Conservation (phyloP, 1,140 invertebrate species). For the Pristionchus pacificus region DNA sequence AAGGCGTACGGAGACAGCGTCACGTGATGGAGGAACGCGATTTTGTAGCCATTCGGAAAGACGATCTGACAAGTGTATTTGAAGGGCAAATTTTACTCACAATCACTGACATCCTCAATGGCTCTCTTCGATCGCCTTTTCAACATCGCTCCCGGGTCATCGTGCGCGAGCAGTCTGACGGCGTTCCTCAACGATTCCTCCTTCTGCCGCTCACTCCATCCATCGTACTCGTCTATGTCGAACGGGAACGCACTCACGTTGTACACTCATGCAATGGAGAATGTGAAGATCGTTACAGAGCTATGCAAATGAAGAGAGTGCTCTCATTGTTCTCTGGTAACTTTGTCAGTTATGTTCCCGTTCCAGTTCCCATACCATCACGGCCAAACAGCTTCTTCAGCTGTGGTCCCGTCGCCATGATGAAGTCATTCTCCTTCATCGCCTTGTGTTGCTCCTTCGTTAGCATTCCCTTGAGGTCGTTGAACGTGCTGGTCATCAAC, state of each 20-base stretch:
- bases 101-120: not conserved
- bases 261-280: slow-evolving; percentile 15
- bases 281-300: not conserved
- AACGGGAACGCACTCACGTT: slow-evolving; percentile 33
- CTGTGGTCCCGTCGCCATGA: slow-evolving; percentile 1
- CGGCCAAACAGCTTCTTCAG: slow-evolving; percentile 1
- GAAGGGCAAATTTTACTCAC: slow-evolving; percentile 2
- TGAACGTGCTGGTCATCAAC: not conserved
- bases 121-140: not conserved
- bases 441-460: slow-evolving; percentile 14
- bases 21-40: slow-evolving; percentile 4
- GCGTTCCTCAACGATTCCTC: slow-evolving; percentile 25
- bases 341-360: slow-evolving; percentile 22
- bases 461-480: not conserved
- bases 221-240: slow-evolving; percentile 30
- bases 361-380: slow-evolving; percentile 13
- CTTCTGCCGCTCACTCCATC: slow-evolving; percentile 15
- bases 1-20: slow-evolving; percentile 34
- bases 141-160: not conserved
- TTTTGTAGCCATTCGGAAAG: not conserved
- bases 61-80: slow-evolving; percentile 4
- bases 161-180: slow-evolving; percentile 27
- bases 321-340: slow-evolving; percentile 27
- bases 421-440: slow-evolving; percentile 13
- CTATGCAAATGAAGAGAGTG: slow-evolving; percentile 15